Base-by-base conservation (phyloP, 2,113 vertebrate species). In the Chamaetylas fuelleborni region DNA sequence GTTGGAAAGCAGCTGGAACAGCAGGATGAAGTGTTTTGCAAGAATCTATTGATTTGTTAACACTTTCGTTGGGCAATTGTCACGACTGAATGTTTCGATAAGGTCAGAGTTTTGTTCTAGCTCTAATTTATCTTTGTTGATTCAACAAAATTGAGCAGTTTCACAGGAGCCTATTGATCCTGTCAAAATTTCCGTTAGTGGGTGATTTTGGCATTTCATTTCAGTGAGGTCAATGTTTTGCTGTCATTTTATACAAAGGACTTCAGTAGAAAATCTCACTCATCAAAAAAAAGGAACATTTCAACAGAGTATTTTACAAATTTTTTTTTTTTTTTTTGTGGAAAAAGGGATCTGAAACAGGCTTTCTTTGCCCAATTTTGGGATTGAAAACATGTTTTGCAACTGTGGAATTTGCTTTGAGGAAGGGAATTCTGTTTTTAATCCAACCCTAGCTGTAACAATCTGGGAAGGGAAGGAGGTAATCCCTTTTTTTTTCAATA, bases 331-430 rank as follows among this genome's bases (percentile, higher is more conserved):
- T 70, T 88, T 89, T 90, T 77, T 26, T 43, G 28, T 34, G 85
- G 60, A 13, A 22, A 76, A 89, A 67, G 16, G 31, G 18, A n/a
- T 22, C 45, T 86, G 40, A 45, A 42, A 53, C 33, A 47, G 47
- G 19, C n/a, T 80, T 92, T 91, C 67, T 62, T 90, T 88, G 78
- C 58, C 79, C 38, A 56, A 1, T 88, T 86, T 90, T 81, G 85
- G 29, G 64, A 81, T 71, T 67, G 88, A 94, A 95, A 95, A 85
- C 85, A 90, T 91, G 76, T 97, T 96, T 97, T 94, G 56, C 86
- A 92, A 54, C 56, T 28, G 23, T 64, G 71, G 60, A 47, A 58
- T 83, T 96, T 11, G 38, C 88, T 81, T 69, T 87, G 71, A 56
- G 31, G 47, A 89, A 33, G 18, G 29, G 29, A 83, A 78, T 86